A percentile compares a stretch with the other conserved stretches of the same genome.
phyloP scores from a whole-genome alignment of 2,888 invertebrate genomes.

The Lycaena phlaeas region DNA sequence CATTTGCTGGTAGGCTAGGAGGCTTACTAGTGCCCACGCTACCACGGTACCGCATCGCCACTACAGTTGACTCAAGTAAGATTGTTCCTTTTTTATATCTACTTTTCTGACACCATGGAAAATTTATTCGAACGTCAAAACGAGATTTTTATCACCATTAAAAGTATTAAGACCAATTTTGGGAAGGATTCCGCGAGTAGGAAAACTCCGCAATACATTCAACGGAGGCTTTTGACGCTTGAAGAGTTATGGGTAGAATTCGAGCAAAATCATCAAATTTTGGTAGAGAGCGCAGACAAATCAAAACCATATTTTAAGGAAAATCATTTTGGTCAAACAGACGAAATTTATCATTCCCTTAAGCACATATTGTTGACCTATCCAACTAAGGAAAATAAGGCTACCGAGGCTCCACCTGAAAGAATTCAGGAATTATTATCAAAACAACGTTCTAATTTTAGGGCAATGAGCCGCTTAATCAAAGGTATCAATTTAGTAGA shows the following conservation, averaged over 20 bases:
- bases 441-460: neutral
- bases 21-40: too few species aligned
- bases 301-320: neutral
- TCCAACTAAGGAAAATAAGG: neutral
- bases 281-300: neutral
- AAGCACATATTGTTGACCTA: neutral
- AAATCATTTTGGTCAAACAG: too few species aligned
- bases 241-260: neutral
- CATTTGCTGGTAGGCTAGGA: too few species aligned
- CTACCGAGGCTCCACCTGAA: conserved; percentile 1
- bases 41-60: neutral
- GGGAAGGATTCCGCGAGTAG: neutral
- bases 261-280: neutral
- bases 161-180: neutral
- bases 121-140: neutral
- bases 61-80: neutral
- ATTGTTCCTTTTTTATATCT: too few species aligned
- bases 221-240: neutral
- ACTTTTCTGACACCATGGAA: too few species aligned
- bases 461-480: neutral
- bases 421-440: neutral
- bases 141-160: neutral
- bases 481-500: neutral
- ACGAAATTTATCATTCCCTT: neutral
- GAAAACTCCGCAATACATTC: neutral